These are phyloP conservation scores for Agrilus planipennis DNA, from an alignment of 1,140 invertebrate species.

Conservation along the genomic window DNA sequence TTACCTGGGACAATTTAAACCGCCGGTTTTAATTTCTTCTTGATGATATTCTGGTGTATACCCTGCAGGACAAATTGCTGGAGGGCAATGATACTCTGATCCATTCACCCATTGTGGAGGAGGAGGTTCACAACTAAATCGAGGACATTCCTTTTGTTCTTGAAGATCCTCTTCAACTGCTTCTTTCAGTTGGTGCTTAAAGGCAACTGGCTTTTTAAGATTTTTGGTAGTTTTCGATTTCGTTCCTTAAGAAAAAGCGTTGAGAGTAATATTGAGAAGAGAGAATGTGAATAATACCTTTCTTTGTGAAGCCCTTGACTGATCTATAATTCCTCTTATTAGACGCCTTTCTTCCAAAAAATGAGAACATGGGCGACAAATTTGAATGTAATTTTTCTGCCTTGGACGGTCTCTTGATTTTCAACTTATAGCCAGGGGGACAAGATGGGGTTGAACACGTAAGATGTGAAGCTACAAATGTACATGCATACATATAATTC, in stretches of 20 bases:
- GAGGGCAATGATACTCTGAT: constrained; percentile 28
- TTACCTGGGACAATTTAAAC: constrained; percentile 5
- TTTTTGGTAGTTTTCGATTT: too few species aligned
- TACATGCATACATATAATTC: too few species aligned
- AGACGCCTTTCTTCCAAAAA: constrained; percentile 10
- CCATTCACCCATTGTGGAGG: constrained; percentile 32
- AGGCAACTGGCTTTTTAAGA: too few species aligned
- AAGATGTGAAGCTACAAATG: too few species aligned
- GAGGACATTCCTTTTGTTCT: constrained; percentile 30
- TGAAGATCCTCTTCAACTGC: too few species aligned
- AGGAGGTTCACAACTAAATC: constrained; percentile 41
- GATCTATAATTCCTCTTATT: constrained; percentile 4
- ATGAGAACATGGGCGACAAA: constrained; percentile 23
- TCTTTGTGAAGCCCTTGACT: too few species aligned
- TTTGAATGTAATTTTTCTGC: constrained; percentile 25
- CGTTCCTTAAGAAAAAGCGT: too few species aligned
- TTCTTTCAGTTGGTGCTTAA: too few species aligned
- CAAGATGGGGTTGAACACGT: constrained; percentile 40
- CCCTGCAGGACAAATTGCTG: constrained; percentile 43
- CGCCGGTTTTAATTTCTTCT: too few species aligned
- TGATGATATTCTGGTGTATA: constrained; percentile 33
- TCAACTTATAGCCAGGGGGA: constrained; percentile 43
- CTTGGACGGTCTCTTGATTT: constrained; percentile 27
- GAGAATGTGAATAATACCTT: too few species aligned
- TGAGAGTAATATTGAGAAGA: too few species aligned